A percentile compares a stretch with the other conserved stretches of the same genome.
phyloP scores from a whole-genome alignment of 2,888 invertebrate genomes.

The Eutolmus rufibarbis region DNA sequence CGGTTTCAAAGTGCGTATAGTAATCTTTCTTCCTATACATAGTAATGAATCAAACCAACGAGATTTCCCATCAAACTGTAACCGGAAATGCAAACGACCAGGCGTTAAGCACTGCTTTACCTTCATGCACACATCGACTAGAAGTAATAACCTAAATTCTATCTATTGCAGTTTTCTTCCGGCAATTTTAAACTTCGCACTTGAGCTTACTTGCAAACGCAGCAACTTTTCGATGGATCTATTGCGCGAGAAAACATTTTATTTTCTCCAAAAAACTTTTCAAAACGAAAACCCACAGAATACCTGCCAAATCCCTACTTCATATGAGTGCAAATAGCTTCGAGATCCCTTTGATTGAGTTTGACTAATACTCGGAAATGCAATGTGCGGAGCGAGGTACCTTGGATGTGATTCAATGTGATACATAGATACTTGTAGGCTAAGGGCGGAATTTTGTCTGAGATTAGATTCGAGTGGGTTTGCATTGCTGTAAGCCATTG shows the following conservation, averaged over 20 bases:
- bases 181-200: not conserved
- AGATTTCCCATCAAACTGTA: not conserved
- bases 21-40: too few species aligned
- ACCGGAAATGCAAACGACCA: not conserved
- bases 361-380: not conserved
- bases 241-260: not conserved
- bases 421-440: too few species aligned
- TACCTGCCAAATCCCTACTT: not conserved
- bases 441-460: too few species aligned
- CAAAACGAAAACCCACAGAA: not conserved
- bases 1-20: too few species aligned
- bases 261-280: not conserved
- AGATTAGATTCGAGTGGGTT: not conserved
- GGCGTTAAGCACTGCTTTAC: not conserved
- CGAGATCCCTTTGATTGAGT: conserved; percentile 1
- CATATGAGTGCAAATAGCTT: conserved; percentile 12
- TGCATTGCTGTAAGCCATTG: not conserved
- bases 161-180: not conserved
- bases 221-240: not conserved
- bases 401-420: too few species aligned
- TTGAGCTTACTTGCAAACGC: not conserved
- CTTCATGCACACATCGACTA: not conserved
- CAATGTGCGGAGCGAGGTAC: too few species aligned
- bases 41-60: not conserved
- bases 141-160: not conserved